Percentiles rank a stretch among this genome's conserved stretches.
Conservation (phyloP, 2,797 vertebrate species). For the Karalla daura region DNA sequence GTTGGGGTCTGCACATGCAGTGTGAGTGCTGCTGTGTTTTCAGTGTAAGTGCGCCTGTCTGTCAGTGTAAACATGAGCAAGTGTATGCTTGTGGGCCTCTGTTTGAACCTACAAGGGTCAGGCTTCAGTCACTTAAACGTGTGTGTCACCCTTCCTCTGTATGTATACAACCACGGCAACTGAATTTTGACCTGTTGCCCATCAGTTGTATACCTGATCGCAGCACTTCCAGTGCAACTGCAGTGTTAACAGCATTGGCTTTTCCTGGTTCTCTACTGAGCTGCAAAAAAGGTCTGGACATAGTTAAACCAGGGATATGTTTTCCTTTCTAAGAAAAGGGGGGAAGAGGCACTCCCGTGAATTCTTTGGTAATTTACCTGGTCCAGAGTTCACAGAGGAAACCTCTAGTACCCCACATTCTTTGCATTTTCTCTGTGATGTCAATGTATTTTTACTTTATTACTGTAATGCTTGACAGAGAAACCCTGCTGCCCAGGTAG, state of each 20-base stretch:
- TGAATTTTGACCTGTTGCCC: not conserved
- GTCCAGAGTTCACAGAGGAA: conserved; percentile 62
- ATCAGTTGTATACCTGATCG: not conserved
- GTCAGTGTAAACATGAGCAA: conserved; percentile 15
- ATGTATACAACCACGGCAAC: not conserved
- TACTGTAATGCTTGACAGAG: conserved; percentile 17
- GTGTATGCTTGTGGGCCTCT: conserved; percentile 15
- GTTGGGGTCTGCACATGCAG: conserved; percentile 14
- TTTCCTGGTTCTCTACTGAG: conserved; percentile 1
- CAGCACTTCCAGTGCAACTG: conserved; percentile 8
- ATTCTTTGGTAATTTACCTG: conserved; percentile 68
- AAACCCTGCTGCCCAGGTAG: conserved; percentile 45
- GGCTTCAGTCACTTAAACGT: conserved; percentile 15
- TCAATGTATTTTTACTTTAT: conserved; percentile 43
- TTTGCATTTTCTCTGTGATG: conserved; percentile 51
- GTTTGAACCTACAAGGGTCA: conserved; percentile 15
- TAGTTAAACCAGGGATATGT: conserved; percentile 52
- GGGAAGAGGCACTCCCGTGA: not conserved
- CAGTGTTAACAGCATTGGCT: not conserved
- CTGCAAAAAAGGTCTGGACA: conserved; percentile 42
- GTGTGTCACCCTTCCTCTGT: not conserved
- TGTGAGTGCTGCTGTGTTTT: conserved; percentile 20
- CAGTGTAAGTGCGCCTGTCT: conserved; percentile 2
- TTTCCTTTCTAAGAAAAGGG: conserved; percentile 41
- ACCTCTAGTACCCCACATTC: conserved; percentile 41